Conservation (phyloP, 2,888 invertebrate species). For the Archips xylosteana region DNA sequence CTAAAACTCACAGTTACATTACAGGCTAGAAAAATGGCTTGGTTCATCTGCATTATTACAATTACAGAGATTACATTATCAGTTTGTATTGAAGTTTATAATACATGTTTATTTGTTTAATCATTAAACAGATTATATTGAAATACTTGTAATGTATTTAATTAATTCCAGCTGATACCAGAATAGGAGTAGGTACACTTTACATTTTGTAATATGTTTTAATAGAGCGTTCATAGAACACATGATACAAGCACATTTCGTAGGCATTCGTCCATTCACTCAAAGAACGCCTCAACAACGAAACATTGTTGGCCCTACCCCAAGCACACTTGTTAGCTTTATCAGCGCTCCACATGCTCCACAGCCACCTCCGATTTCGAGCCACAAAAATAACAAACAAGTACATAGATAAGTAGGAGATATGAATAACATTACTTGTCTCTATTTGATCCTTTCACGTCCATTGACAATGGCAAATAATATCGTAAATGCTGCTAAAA, state of each 20-base stretch:
- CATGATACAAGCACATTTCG: slow-evolving; percentile 15
- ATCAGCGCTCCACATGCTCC: neutral
- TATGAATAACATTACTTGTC: neutral
- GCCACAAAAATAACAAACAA: slow-evolving; percentile 1
- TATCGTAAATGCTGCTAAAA: neutral
- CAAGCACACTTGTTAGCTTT: neutral
- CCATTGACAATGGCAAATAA: neutral
- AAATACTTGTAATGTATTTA: neutral
- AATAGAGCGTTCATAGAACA: slow-evolving; percentile 5
- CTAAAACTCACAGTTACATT: slow-evolving; percentile 18
- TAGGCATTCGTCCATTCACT: slow-evolving; percentile 15
- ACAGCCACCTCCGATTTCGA: neutral
- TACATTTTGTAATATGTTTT: neutral
- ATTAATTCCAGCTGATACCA: neutral
- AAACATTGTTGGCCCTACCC: slow-evolving; percentile 6
- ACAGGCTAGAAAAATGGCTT: slow-evolving; percentile 37
- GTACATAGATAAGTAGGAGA: neutral
- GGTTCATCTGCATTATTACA: slow-evolving; percentile 7
- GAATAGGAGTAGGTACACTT: neutral
- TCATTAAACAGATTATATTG: neutral
- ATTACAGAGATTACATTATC: neutral
- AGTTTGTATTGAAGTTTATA: neutral
- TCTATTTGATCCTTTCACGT: neutral
- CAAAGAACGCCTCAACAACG: slow-evolving; percentile 3
- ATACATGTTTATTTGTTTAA: slow-evolving; percentile 1